Percentiles rank a stretch among this genome's conserved stretches.
Conservation (phyloP, 2,888 invertebrate species). For the Ichneumoninae sp. region DNA sequence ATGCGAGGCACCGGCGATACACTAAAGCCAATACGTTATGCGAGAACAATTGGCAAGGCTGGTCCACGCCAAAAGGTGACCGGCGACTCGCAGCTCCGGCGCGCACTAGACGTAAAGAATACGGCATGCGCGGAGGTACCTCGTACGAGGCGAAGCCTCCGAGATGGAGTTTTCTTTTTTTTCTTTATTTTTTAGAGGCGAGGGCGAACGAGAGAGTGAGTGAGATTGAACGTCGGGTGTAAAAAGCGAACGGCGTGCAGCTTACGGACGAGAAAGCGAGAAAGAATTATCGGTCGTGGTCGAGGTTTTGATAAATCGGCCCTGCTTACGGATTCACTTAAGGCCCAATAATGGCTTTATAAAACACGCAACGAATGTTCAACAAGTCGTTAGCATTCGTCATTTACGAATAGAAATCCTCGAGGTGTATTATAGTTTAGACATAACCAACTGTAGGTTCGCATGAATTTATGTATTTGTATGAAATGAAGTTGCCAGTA, state of each 20-base stretch:
- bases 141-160: conserved; percentile 19
- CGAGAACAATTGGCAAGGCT: conserved; percentile 38
- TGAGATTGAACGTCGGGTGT: conserved; percentile 18
- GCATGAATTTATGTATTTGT: conserved; percentile 44
- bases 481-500: neutral
- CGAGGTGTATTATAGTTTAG: conserved; percentile 10
- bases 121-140: conserved; percentile 6
- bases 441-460: neutral
- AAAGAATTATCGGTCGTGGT: conserved; percentile 20
- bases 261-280: conserved; percentile 36
- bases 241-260: neutral
- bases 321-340: conserved; percentile 79
- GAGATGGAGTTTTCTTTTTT: conserved; percentile 28
- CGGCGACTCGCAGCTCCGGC: conserved; percentile 2
- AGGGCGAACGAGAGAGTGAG: conserved; percentile 12
- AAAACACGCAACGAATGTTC: conserved; percentile 74
- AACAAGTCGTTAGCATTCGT: conserved; percentile 78
- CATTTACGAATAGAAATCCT: conserved; percentile 63
- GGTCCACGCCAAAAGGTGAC: conserved; percentile 12
- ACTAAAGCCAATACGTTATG: conserved; percentile 29
- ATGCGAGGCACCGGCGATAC: neutral
- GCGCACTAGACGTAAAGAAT: conserved; percentile 15
- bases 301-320: conserved; percentile 78
- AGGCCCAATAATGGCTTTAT: conserved; percentile 79
- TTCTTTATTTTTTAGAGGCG: neutral